phyloP scores from a whole-genome alignment of 2,113 vertebrate genomes.

The Rhizomys pruinosus region DNA sequence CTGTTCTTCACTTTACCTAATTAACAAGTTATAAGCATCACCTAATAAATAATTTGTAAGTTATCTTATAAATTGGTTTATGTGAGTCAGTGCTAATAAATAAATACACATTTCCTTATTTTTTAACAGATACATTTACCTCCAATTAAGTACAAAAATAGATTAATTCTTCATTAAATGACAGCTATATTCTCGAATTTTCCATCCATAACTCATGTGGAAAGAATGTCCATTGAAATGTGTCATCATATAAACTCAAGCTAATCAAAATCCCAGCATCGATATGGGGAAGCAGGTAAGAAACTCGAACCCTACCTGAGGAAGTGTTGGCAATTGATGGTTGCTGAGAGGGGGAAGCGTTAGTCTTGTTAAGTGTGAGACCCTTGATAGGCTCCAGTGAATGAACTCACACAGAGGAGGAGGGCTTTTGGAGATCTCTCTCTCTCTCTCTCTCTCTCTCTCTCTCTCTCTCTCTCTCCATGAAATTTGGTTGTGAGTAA shows the following conservation, averaged over 20 bases:
- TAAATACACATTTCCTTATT: not conserved
- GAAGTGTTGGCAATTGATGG: too few relatives aligned
- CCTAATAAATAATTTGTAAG: not conserved
- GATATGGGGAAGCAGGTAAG: too few relatives aligned
- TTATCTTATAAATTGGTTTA: not conserved
- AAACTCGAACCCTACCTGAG: too few relatives aligned
- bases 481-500: too few relatives aligned
- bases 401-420: too few relatives aligned
- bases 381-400: too few relatives aligned
- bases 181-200: not conserved
- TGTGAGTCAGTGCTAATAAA: not conserved
- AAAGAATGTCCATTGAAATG: conserved; percentile 5
- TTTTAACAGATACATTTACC: not conserved
- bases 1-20: not conserved
- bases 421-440: too few relatives aligned
- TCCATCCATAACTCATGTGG: not conserved
- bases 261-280: too few relatives aligned
- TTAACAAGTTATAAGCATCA: not conserved
- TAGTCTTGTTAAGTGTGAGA: too few relatives aligned
- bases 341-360: too few relatives aligned
- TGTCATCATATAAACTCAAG: not conserved
- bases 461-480: too few relatives aligned
- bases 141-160: not conserved
- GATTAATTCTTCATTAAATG: not conserved
- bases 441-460: too few relatives aligned